Conservation (phyloP, 2,888 invertebrate genomes). For the Zygaena filipendulae region DNA sequence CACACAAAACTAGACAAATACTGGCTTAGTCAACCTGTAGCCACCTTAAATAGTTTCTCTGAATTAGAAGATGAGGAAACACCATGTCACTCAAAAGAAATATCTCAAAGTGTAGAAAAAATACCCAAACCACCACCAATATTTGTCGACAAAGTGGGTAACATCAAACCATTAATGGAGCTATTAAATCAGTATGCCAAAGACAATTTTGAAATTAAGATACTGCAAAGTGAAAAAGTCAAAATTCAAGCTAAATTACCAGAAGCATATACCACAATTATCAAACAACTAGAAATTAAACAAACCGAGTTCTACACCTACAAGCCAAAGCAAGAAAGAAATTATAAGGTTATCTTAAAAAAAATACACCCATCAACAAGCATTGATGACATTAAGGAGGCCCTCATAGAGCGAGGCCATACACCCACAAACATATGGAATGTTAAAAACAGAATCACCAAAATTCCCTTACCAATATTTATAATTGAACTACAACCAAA, state of each 20-base stretch:
- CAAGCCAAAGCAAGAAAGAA: slow-evolving; percentile 12
- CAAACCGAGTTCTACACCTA: slow-evolving; percentile 13
- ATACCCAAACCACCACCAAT: slow-evolving; percentile 8
- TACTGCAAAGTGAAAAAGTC: slow-evolving; percentile 12
- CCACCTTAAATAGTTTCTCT: too few relatives aligned
- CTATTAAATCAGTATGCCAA: slow-evolving; percentile 7
- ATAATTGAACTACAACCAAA: not conserved
- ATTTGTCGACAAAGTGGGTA: slow-evolving; percentile 12
- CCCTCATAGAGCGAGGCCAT: not conserved
- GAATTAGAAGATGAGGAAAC: too few relatives aligned
- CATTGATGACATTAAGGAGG: slow-evolving; percentile 1
- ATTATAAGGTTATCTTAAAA: slow-evolving; percentile 15
- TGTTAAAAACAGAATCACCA: too few relatives aligned
- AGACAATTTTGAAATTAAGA: slow-evolving; percentile 11
- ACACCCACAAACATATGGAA: not conserved
- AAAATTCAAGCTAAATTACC: slow-evolving; percentile 12
- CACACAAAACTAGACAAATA: too few relatives aligned
- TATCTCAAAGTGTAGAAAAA: too few relatives aligned
- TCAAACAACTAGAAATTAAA: slow-evolving; percentile 9
- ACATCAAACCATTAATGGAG: slow-evolving; percentile 13
- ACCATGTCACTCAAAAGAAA: too few relatives aligned
- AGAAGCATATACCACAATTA: slow-evolving; percentile 6
- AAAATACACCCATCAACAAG: slow-evolving; percentile 14
- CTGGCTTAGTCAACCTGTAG: too few relatives aligned
- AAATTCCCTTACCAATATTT: not conserved